phyloP scores from a whole-genome alignment of 1,140 invertebrate species.

The Ceratina australensis region DNA sequence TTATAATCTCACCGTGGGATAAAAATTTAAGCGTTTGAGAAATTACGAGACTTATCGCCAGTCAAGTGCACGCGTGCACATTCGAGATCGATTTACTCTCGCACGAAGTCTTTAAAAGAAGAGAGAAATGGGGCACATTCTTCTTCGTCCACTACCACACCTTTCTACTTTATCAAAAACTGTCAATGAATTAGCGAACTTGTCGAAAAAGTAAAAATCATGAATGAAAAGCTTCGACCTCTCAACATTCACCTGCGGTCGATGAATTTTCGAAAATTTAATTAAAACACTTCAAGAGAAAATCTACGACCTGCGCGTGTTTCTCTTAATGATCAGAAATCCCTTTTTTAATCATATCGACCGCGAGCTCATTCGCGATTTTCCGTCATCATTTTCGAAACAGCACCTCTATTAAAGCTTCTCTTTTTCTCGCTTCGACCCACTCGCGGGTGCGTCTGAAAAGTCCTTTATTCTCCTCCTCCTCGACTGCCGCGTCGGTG shows the following conservation, averaged over 20 bases:
- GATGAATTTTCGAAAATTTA: neutral
- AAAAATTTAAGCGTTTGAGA: neutral
- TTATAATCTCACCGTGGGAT: too few relatives aligned
- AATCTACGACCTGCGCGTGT: neutral
- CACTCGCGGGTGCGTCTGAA: neutral
- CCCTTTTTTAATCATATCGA: neutral
- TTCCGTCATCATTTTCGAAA: neutral
- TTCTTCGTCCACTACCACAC: too few relatives aligned
- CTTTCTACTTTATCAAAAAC: too few relatives aligned
- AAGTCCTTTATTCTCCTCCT: slow-evolving; percentile 19
- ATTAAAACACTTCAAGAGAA: neutral
- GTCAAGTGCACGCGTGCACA: neutral
- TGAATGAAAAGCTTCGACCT: too few relatives aligned
- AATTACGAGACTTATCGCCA: slow-evolving; percentile 8
- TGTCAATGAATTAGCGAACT: too few relatives aligned
- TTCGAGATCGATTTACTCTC: neutral
- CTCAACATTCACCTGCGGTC: too few relatives aligned
- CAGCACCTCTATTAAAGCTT: neutral
- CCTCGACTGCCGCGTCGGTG: neutral
- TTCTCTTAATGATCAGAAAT: neutral
- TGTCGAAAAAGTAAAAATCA: too few relatives aligned
- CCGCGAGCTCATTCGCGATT: neutral
- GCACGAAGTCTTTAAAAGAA: neutral
- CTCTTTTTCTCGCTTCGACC: neutral
- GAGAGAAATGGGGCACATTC: too few relatives aligned